phyloP scores from a whole-genome alignment of 2,888 invertebrate genomes.

The Platycnemis pennipes region DNA sequence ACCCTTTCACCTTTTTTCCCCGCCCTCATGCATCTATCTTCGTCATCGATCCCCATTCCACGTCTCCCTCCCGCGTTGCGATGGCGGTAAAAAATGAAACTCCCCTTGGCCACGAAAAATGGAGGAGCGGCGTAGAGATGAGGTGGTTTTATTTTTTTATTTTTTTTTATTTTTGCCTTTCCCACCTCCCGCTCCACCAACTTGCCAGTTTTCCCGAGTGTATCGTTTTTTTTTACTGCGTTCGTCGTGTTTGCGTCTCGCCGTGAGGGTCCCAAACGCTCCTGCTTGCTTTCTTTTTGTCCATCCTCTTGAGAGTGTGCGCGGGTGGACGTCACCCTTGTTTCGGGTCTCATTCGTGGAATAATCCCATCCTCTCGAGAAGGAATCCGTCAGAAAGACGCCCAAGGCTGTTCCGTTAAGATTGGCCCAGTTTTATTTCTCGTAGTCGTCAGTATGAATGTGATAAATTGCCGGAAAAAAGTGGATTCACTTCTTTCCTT shows the following conservation, averaged over 20 bases:
- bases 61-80: background rate
- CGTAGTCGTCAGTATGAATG: background rate
- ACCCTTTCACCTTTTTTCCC: background rate
- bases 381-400: background rate
- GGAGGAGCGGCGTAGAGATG: background rate
- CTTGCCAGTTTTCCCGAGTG: background rate
- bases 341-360: background rate
- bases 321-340: background rate
- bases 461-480: background rate
- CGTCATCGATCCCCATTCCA: background rate
- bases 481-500: too few relatives aligned
- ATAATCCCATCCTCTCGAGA: background rate
- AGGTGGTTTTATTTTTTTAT: background rate
- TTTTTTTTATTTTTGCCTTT: too few relatives aligned
- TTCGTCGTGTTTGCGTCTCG: background rate
- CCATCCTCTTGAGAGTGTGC: background rate
- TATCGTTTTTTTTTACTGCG: background rate
- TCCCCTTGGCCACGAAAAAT: background rate
- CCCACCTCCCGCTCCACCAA: background rate
- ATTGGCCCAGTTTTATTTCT: background rate
- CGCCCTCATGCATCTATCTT: background rate
- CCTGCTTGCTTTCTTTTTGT: background rate
- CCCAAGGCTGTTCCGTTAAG: background rate
- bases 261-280: background rate
- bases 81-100: background rate